A percentile compares a stretch with the other conserved stretches of the same genome.
Evolutionary conservation across 2,113 vertebrate species (phyloP).

Genomic region (Xenopus borealis): DNA sequence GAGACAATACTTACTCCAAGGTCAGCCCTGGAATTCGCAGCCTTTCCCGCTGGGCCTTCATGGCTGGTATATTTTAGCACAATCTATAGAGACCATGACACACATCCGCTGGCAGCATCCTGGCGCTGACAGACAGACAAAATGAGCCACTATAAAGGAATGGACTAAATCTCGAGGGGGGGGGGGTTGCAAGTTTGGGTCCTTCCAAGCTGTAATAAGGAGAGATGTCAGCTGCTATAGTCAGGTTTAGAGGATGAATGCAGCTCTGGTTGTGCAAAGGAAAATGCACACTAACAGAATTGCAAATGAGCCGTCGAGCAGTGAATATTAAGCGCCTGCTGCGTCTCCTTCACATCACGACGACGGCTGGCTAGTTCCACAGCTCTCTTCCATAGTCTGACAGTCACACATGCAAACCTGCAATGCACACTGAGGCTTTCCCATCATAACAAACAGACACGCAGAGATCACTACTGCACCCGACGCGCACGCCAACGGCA

Average conservation of each 20-base stretch:
- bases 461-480: too few relatives aligned
- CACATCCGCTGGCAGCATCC: conserved; percentile 78
- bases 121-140: conserved; percentile 82
- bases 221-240: conserved; percentile 67
- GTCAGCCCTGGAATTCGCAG: conserved; percentile 98
- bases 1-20: conserved; percentile 97
- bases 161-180: conserved; percentile 69
- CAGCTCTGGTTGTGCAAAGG: conserved; percentile 48
- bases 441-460: conserved; percentile 13
- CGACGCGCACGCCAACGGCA: too few relatives aligned
- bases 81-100: conserved; percentile 92
- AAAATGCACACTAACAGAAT: conserved; percentile 37
- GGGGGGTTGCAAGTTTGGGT: conserved; percentile 72
- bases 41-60: conserved; percentile 99
- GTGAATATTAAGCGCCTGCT: conserved; percentile 57
- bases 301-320: conserved; percentile 51
- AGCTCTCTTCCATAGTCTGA: conserved; percentile 51
- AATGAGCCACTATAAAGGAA: conserved; percentile 78
- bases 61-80: conserved; percentile 79
- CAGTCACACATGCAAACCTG: conserved; percentile 30
- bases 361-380: conserved; percentile 51
- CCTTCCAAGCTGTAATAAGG: conserved; percentile 77
- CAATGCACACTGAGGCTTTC: conserved; percentile 24
- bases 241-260: conserved; percentile 51
- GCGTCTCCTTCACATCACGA: conserved; percentile 54